Conservation (phyloP, 1,140 invertebrate species). For the Gerris buenoi region DNA sequence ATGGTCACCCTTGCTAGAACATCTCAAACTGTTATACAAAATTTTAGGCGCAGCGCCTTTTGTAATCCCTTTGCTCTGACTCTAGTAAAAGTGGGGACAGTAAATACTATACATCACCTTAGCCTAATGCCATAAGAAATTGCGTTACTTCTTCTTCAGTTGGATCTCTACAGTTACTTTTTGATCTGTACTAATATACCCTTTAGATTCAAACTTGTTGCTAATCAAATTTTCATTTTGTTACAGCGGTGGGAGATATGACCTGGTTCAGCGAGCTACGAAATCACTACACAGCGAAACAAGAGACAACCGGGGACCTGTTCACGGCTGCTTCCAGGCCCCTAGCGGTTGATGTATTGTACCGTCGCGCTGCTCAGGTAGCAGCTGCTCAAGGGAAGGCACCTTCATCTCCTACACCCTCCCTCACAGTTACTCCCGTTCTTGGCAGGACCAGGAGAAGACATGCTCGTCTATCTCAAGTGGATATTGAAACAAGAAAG, state of each 20-base stretch:
- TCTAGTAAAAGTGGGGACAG: too few species aligned
- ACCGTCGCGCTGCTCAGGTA: conserved; percentile 48
- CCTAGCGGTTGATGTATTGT: conserved; percentile 47
- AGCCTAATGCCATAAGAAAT: too few species aligned
- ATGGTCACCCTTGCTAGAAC: too few species aligned
- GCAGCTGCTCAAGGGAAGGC: conserved; percentile 3
- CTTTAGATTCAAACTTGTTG: too few species aligned
- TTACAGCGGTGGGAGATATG: conserved; percentile 73
- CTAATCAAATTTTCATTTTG: conserved; percentile 31
- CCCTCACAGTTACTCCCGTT: conserved; percentile 63
- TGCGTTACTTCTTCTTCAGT: too few species aligned
- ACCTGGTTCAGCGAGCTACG: conserved; percentile 57
- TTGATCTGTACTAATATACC: too few species aligned
- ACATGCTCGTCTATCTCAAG: conserved; percentile 48
- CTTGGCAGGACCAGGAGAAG: conserved; percentile 38
- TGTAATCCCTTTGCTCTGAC: too few species aligned
- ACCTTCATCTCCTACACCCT: conserved; percentile 27
- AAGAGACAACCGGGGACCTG: conserved; percentile 44
- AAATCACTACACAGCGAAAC: conserved; percentile 50
- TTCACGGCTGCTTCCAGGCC: conserved; percentile 54
- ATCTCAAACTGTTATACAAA: too few species aligned
- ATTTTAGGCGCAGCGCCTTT: too few species aligned
- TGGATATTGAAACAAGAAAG: conserved; percentile 73
- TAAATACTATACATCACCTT: too few species aligned
- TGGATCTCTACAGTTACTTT: too few species aligned